phyloP scores from a whole-genome alignment of 2,888 invertebrate genomes.

The Barypeithes pellucidus region DNA sequence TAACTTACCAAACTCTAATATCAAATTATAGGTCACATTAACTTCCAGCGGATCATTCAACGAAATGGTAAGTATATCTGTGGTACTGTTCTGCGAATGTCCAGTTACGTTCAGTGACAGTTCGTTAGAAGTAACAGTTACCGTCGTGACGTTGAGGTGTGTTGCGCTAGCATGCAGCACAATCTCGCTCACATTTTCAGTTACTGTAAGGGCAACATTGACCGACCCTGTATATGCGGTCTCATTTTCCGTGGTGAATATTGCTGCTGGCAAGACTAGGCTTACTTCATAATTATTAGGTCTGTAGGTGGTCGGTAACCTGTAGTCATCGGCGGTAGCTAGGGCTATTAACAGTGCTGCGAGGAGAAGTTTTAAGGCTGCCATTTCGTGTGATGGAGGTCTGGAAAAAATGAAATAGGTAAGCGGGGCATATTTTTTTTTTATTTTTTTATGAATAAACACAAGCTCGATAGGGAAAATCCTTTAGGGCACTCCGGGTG shows the following conservation, averaged over 20 bases:
- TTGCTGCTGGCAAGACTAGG: constrained; percentile 63
- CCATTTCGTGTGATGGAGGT: not conserved
- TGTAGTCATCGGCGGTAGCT: constrained; percentile 63
- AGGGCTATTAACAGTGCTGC: constrained; percentile 12
- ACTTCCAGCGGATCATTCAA: constrained; percentile 14
- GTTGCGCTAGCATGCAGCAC: constrained; percentile 48
- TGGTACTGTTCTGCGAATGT: constrained; percentile 44
- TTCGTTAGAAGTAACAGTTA: constrained; percentile 22
- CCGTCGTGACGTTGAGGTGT: constrained; percentile 36
- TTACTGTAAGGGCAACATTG: constrained; percentile 39
- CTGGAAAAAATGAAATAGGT: constrained; percentile 6
- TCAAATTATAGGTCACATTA: constrained; percentile 26
- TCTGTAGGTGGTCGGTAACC: constrained; percentile 71
- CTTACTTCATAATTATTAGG: constrained; percentile 73
- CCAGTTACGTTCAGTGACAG: not conserved
- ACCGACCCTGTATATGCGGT: constrained; percentile 50
- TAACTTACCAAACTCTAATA: constrained; percentile 42
- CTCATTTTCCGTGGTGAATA: constrained; percentile 48
- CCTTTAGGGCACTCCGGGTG: too few relatives aligned
- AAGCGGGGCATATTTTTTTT: too few relatives aligned
- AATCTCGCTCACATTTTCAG: constrained; percentile 40
- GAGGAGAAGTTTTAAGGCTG: not conserved
- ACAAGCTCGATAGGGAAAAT: too few relatives aligned
- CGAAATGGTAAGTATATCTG: constrained; percentile 52
- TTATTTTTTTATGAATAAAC: too few relatives aligned